phyloP scores from a whole-genome alignment of 2,113 vertebrate species.

The Ictalurus furcatus region DNA sequence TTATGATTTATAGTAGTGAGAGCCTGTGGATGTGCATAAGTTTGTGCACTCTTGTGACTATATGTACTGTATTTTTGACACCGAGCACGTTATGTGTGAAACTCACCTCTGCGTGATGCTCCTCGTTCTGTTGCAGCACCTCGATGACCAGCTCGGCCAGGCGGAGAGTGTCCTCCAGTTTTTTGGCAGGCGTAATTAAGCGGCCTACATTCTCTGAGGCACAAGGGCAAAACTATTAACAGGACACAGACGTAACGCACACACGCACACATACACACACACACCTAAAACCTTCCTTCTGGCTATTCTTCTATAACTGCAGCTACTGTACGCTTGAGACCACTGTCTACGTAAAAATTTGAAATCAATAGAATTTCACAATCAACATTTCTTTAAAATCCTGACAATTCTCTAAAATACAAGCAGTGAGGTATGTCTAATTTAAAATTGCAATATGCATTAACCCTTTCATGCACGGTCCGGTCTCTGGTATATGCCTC shows the following conservation, averaged over 20 bases:
- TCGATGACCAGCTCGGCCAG: constrained; percentile 97
- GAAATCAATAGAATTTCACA: neutral
- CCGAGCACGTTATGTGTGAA: constrained; percentile 1
- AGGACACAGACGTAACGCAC: neutral
- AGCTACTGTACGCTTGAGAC: neutral
- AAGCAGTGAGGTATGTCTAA: neutral
- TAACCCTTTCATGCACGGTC: constrained; percentile 4
- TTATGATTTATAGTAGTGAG: neutral
- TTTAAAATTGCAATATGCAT: neutral
- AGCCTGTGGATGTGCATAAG: neutral
- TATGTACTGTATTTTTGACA: neutral
- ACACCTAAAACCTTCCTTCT: neutral
- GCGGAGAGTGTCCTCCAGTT: constrained; percentile 96
- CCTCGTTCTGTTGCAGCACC: constrained; percentile 98
- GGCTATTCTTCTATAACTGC: neutral
- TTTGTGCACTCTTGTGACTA: neutral
- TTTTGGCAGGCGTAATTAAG: constrained; percentile 97
- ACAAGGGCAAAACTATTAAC: constrained; percentile 74
- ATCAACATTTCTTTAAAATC: neutral
- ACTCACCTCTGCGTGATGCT: constrained; percentile 98
- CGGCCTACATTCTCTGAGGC: constrained; percentile 98
- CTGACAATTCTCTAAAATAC: neutral
- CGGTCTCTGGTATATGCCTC: neutral
- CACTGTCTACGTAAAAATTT: neutral
- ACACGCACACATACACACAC: constrained; percentile 10